These are phyloP conservation scores for Maccullochella peelii DNA, from an alignment of 2,113 vertebrate genomes.

Conservation along the genomic window DNA sequence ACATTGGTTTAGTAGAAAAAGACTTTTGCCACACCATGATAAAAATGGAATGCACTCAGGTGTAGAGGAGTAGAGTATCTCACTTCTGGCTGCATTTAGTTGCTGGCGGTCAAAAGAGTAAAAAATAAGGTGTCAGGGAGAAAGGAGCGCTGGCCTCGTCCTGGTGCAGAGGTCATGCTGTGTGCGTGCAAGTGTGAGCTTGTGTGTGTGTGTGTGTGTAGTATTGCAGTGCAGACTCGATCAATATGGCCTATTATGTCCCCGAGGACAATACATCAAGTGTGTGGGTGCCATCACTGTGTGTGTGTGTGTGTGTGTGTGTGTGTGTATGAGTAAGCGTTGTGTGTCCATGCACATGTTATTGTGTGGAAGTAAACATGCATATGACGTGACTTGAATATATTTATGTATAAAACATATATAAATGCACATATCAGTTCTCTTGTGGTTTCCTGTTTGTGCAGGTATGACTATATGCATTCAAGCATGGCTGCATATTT, in stretches of 20 bases:
- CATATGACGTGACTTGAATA: neutral
- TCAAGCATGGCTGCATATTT: neutral
- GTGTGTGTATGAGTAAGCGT: neutral
- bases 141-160: slow-evolving; percentile 8
- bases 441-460: neutral
- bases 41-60: neutral
- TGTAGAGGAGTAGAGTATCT: neutral
- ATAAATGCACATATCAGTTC: neutral
- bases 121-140: slow-evolving; percentile 4
- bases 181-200: neutral
- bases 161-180: slow-evolving; percentile 25
- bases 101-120: neutral
- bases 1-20: neutral
- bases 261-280: slow-evolving; percentile 48
- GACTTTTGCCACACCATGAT: neutral
- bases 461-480: neutral
- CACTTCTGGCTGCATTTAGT: neutral
- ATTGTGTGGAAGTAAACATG: neutral
- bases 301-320: slow-evolving; percentile 21
- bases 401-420: neutral
- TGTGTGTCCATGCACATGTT: neutral
- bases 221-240: slow-evolving; percentile 47
- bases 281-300: slow-evolving; percentile 31
- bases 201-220: slow-evolving; percentile 46
- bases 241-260: slow-evolving; percentile 67